Evolutionary conservation across 2,113 vertebrate genomes (phyloP), one percentile per base, ranked within the genome.

Genomic region (Ifrita kowaldi): DNA sequence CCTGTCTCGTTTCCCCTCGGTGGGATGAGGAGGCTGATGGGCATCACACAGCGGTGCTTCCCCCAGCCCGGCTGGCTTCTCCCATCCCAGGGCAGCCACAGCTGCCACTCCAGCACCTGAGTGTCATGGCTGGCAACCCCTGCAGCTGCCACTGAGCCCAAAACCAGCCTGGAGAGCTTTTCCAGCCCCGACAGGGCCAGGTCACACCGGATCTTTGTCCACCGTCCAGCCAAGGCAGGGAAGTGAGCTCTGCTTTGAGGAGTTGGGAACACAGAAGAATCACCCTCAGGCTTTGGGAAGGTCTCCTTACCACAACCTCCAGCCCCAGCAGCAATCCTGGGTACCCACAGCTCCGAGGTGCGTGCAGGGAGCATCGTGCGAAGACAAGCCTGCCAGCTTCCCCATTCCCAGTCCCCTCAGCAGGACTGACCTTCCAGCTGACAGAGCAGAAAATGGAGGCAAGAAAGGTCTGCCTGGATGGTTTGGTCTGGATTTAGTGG

Each of bases 41-140:
- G 5, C 26, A 46, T 14, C 4, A 0, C 6, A 7, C 24, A 41
- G 46, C 0, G 0, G 8, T 3, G 7, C 41, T 33, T 32, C 14
- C 32, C n/a, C 30, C 10, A 7, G 7, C 52, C 19, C 2, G 5
- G 19, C 42, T 64, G 57, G 20, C 14, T 55, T 35, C 59, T 69
- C n/a, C 69, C 46, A 49, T 5, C 9, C 18, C 81, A 52, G 47
- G n/a, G 53, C 28, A 89, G 33, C 27, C 77, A 74, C 52, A 39
- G 60, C 55, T 69, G 30, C 57, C 6, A 1, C 32, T 39, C 32
- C 8, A 2, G 80, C 12, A 11, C 59, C 30, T 24, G 2, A 32
- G 22, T 10, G 6, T 13, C 18, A 33, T 0, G 0, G n/a, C 63
- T 83, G 57, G 26, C 42, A 82, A 46, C 12, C 28, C 18, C 49